These are phyloP conservation scores for Cheumatopsyche charites DNA, from an alignment of 1,140 invertebrate species.

Conservation along the genomic window DNA sequence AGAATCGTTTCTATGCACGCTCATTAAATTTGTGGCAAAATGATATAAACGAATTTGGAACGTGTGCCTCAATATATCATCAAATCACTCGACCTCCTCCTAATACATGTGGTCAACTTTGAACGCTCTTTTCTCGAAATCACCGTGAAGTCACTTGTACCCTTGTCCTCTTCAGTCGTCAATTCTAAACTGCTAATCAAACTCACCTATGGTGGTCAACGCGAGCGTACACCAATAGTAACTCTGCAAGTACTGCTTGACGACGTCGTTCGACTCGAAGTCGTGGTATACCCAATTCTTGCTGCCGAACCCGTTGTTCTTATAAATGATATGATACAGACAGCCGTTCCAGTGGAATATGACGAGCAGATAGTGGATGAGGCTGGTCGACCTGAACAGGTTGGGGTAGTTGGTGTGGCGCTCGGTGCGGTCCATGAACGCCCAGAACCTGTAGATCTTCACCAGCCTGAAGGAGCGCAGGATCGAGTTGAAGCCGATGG, in stretches of 20 bases:
- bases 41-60: too few relatives aligned
- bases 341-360: constrained; percentile 99
- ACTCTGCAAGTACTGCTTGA: constrained; percentile 94
- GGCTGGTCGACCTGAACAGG: constrained; percentile 90
- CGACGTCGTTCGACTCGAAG: constrained; percentile 82
- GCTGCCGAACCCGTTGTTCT: constrained; percentile 91
- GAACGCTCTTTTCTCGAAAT: too few relatives aligned
- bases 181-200: too few relatives aligned
- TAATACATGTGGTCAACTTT: too few relatives aligned
- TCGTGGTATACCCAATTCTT: constrained; percentile 89
- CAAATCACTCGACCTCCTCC: too few relatives aligned
- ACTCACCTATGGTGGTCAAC: constrained; percentile 86
- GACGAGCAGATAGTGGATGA: constrained; percentile 96
- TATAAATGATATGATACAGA: constrained; percentile 94
- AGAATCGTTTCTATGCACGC: too few relatives aligned
- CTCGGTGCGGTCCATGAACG: constrained; percentile 97
- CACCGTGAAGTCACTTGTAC: too few relatives aligned
- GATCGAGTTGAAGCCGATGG: constrained; percentile 97
- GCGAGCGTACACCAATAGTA: constrained; percentile 98
- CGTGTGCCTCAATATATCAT: too few relatives aligned
- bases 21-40: too few relatives aligned
- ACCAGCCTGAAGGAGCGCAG: constrained; percentile 95
- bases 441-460: constrained; percentile 98
- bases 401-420: constrained; percentile 99
- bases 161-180: too few relatives aligned